Conservation (phyloP, 92 coral and sea anemone genomes). For the Phenganax marumi region DNA sequence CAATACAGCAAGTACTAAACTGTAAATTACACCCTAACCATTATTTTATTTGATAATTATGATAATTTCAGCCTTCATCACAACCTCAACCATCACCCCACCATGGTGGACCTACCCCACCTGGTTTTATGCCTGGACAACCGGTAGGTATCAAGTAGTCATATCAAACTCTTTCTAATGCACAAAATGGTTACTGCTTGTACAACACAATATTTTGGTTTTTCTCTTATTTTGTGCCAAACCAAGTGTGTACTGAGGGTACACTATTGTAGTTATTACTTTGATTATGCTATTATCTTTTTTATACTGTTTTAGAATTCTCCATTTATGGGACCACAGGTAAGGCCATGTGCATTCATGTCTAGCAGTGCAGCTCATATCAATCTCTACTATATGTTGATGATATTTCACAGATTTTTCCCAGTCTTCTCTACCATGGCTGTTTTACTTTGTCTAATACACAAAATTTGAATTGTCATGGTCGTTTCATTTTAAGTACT, state of each 20-base stretch:
- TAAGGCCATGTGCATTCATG: background rate
- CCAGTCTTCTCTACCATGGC: too few species aligned
- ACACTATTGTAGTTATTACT: background rate
- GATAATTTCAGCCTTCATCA: slow-evolving; percentile 64
- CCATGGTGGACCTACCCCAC: slow-evolving; percentile 91
- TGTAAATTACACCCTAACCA: too few species aligned
- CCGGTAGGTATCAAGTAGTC: slow-evolving; percentile 38
- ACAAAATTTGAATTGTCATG: too few species aligned
- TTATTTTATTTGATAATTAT: background rate
- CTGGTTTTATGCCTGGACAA: slow-evolving; percentile 95
- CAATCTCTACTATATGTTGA: too few species aligned
- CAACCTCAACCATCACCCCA: slow-evolving; percentile 90
- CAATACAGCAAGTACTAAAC: background rate
- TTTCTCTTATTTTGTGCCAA: too few species aligned
- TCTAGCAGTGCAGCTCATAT: too few species aligned
- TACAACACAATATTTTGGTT: background rate
- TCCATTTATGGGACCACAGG: slow-evolving; percentile 24
- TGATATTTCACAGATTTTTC: too few species aligned
- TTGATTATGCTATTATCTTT: slow-evolving; percentile 6
- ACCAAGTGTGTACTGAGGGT: too few species aligned
- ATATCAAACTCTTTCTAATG: too few species aligned
- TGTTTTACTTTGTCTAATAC: too few species aligned
- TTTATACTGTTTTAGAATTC: slow-evolving; percentile 17
- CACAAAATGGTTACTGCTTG: background rate
- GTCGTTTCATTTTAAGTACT: too few species aligned